Conservation (phyloP, 1,140 invertebrate species). For the Lordiphosa collinella region DNA sequence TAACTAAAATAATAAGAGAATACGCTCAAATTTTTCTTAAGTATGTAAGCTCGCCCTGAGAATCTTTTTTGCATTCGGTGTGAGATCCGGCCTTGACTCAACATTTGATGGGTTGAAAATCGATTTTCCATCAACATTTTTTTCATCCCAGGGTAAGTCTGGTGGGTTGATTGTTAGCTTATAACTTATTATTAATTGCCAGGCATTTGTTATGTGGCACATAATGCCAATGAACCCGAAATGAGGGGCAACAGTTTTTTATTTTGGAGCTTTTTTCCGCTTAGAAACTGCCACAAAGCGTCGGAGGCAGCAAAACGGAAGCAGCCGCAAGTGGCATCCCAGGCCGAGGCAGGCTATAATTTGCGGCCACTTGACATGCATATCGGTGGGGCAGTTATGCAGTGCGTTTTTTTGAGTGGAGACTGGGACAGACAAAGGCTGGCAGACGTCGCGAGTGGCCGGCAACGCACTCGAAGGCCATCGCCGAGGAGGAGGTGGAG, state of each 20-base stretch:
- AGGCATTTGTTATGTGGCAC: constrained; percentile 67
- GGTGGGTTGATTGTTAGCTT: constrained; percentile 24
- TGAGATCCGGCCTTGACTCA: no score
- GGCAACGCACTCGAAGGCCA: constrained; percentile 7
- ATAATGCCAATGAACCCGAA: constrained; percentile 65
- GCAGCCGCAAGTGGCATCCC: constrained; percentile 44
- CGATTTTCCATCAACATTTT: no score
- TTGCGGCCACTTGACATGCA: constrained; percentile 69
- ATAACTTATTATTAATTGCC: constrained; percentile 49
- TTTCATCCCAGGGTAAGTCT: no score
- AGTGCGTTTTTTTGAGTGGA: not conserved
- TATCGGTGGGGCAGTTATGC: constrained; percentile 20
- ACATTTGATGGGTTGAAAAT: no score
- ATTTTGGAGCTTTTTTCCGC: constrained; percentile 20
- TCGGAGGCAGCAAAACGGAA: constrained; percentile 46
- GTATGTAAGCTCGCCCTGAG: no score
- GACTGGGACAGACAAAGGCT: constrained; percentile 6
- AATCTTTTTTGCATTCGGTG: no score
- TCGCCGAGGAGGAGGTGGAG: constrained; percentile 1
- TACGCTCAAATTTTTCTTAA: no score
- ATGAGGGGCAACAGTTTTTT: constrained; percentile 5
- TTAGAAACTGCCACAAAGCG: constrained; percentile 37
- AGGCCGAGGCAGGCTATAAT: constrained; percentile 39
- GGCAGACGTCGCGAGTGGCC: not conserved
- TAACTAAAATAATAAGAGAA: no score